These are phyloP conservation scores for Speoplatyrhinus poulsoni DNA, from an alignment of 2,113 vertebrate species.

Conservation along the genomic window DNA sequence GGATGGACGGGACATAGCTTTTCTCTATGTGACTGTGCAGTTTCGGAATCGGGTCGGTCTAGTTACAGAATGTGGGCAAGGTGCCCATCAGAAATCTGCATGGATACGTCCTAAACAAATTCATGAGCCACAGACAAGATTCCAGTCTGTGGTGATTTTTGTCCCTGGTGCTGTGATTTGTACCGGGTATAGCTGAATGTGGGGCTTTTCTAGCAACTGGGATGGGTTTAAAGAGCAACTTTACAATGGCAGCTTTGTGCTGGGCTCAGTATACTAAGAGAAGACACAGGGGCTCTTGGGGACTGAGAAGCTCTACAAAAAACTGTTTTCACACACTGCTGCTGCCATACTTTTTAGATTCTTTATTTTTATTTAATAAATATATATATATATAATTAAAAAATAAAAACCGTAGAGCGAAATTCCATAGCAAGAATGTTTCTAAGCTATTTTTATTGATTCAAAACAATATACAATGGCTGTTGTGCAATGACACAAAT, in stretches of 20 bases:
- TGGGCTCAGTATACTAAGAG: constrained; percentile 56
- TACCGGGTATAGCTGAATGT: constrained; percentile 61
- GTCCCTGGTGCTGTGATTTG: constrained; percentile 64
- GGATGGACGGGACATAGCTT: constrained; percentile 16
- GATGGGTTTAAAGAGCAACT: constrained; percentile 63
- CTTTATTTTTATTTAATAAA: background rate
- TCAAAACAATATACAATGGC: background rate
- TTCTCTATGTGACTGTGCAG: constrained; percentile 38
- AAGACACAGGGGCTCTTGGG: constrained; percentile 54
- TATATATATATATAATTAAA: no score
- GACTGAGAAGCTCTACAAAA: constrained; percentile 47
- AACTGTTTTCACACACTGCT: constrained; percentile 28
- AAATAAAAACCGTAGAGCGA: background rate
- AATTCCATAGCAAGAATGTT: background rate
- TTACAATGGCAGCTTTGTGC: constrained; percentile 77
- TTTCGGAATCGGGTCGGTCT: constrained; percentile 55
- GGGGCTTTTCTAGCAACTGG: constrained; percentile 59
- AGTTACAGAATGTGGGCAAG: constrained; percentile 33
- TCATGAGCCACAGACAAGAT: constrained; percentile 60
- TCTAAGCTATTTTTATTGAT: no score
- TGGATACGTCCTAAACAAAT: constrained; percentile 64
- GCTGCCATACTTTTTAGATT: constrained; percentile 33
- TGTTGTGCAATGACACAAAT: constrained; percentile 1
- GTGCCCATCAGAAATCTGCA: constrained; percentile 50
- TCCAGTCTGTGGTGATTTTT: constrained; percentile 76